A percentile compares a stretch with the other conserved stretches of the same genome.
phyloP scores from a whole-genome alignment of 2,888 invertebrate species.

The Agrochola litura region DNA sequence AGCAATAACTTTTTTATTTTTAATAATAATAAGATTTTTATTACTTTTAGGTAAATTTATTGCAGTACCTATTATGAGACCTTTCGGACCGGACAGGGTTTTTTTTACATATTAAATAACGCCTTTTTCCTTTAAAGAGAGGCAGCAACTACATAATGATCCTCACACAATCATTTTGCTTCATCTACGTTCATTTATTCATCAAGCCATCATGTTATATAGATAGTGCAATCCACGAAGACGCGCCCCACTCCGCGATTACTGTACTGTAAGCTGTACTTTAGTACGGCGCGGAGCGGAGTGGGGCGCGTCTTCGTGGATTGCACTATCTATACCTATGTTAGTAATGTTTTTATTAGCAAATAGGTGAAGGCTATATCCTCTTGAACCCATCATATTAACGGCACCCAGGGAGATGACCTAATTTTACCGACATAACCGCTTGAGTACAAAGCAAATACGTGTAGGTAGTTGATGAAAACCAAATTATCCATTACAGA shows the following conservation, averaged over 20 bases:
- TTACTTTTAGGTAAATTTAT: no score
- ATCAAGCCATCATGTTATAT: background rate
- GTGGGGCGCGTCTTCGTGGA: no score
- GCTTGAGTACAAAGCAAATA: background rate
- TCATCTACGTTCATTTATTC: background rate
- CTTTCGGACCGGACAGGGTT: no score
- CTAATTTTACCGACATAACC: slow-evolving; percentile 6
- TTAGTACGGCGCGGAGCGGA: no score
- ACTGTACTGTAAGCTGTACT: no score
- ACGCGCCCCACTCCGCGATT: no score
- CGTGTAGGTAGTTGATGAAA: background rate
- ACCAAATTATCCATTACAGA: background rate
- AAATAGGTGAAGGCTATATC: slow-evolving; percentile 7
- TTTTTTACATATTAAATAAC: no score
- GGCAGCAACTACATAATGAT: background rate
- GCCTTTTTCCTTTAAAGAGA: background rate
- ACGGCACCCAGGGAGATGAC: slow-evolving; percentile 13
- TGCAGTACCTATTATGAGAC: no score
- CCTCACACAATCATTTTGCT: background rate
- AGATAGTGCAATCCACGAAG: no score
- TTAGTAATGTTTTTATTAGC: background rate
- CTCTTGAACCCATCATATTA: slow-evolving; percentile 25
- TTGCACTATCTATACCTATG: no score
- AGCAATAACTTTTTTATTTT: no score
- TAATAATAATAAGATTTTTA: no score